These are phyloP conservation scores for Hydroisotoma schaefferi DNA, from an alignment of 2,888 invertebrate genomes.

Conservation along the genomic window DNA sequence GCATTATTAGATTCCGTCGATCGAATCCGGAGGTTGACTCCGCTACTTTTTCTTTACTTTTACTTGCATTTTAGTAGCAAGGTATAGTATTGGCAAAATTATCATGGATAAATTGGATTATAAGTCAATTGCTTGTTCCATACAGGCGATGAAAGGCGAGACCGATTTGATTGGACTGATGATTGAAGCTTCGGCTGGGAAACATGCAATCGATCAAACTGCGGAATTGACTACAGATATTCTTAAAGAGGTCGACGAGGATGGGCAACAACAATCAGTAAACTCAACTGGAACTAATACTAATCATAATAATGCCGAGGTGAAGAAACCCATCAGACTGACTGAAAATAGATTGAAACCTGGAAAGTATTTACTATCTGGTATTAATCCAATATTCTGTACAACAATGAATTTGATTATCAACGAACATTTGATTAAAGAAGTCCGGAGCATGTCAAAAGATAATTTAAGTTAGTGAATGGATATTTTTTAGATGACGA, in stretches of 20 bases:
- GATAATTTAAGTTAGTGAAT: conserved; percentile 2
- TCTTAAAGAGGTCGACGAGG: conserved; percentile 40
- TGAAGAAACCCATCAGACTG: not conserved
- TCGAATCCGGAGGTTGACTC: conserved; percentile 40
- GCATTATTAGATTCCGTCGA: conserved; percentile 37
- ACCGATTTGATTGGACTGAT: conserved; percentile 46
- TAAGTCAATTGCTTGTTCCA: not conserved
- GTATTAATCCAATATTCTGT: conserved; percentile 11
- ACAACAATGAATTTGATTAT: not conserved
- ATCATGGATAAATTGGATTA: not conserved
- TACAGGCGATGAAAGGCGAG: conserved; percentile 30
- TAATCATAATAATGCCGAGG: not conserved
- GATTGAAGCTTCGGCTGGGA: conserved; percentile 46
- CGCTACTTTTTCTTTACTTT: too few species aligned
- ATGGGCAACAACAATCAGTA: not conserved
- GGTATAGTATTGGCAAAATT: too few species aligned
- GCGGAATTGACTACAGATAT: conserved; percentile 41
- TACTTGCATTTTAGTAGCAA: conserved; percentile 3
- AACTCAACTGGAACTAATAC: too few species aligned
- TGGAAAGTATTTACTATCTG: conserved; percentile 31
- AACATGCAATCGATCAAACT: conserved; percentile 31
- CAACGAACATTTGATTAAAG: not conserved
- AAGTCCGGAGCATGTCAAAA: not conserved
- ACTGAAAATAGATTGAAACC: conserved; percentile 11
- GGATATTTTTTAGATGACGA: conserved; percentile 35